Conservation (phyloP, 1,140 invertebrate species). For the Linepithema humile region DNA sequence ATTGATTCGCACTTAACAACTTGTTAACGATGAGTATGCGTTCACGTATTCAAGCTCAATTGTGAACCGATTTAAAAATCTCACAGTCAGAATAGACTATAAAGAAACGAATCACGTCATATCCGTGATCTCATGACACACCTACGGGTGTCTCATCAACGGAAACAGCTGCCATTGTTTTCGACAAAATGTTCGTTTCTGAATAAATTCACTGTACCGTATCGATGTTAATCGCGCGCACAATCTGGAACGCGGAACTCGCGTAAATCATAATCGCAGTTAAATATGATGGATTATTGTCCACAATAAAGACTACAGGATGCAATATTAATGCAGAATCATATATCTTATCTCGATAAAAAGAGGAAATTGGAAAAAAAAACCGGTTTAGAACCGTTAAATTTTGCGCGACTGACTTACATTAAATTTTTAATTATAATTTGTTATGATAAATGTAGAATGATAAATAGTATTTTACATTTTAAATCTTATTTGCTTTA, state of each 20-base stretch:
- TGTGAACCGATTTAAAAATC: slow-evolving; percentile 7
- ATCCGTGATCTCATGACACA: slow-evolving; percentile 61
- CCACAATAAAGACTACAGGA: not conserved
- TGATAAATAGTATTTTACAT: no score
- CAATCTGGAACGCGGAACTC: slow-evolving; percentile 42
- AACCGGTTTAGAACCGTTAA: not conserved
- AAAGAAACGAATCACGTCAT: slow-evolving; percentile 53
- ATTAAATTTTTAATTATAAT: not conserved
- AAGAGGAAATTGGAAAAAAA: not conserved
- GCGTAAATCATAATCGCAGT: slow-evolving; percentile 40
- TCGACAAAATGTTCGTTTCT: slow-evolving; percentile 67
- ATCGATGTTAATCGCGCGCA: slow-evolving; percentile 58
- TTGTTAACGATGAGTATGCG: not conserved
- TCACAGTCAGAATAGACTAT: slow-evolving; percentile 1
- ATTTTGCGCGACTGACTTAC: not conserved
- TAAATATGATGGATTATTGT: slow-evolving; percentile 41
- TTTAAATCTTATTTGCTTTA: no score
- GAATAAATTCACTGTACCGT: slow-evolving; percentile 68
- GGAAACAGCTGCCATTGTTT: slow-evolving; percentile 65
- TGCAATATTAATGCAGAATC: not conserved
- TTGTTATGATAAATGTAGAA: not conserved
- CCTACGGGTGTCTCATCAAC: slow-evolving; percentile 60
- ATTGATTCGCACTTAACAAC: not conserved
- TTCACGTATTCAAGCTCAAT: slow-evolving; percentile 21
- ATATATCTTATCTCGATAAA: not conserved